Percentiles rank a stretch among this genome's conserved stretches.
phyloP scores from a whole-genome alignment of 2,113 vertebrate genomes.

The Gorsachius goisagi region DNA sequence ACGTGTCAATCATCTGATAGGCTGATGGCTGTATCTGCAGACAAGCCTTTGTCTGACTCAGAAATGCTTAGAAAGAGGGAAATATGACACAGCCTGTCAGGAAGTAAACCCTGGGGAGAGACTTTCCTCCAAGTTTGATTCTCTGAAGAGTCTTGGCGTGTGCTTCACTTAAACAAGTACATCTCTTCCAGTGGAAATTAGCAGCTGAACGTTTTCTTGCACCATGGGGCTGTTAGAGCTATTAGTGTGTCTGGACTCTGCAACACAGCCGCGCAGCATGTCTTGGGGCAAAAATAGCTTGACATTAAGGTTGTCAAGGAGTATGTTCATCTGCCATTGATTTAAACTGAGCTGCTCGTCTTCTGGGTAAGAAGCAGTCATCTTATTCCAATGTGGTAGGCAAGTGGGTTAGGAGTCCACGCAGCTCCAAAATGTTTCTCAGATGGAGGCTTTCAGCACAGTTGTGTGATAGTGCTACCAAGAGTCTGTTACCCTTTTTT shows the following conservation, averaged over 20 bases:
- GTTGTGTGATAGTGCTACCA: not conserved
- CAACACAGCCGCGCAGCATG: not conserved
- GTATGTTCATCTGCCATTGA: not conserved
- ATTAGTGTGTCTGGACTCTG: not conserved
- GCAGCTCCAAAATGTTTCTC: not conserved
- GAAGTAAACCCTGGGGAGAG: not conserved
- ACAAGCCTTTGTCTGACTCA: not conserved
- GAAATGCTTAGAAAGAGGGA: not conserved
- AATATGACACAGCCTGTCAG: not conserved
- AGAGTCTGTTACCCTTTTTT: not conserved
- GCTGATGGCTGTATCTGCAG: not conserved
- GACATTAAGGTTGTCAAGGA: not conserved
- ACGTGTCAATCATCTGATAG: fast-evolving
- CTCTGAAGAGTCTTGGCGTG: not conserved
- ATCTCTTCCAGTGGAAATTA: not conserved
- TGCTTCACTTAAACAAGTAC: not conserved
- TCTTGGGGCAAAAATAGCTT: not conserved
- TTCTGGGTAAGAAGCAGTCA: not conserved
- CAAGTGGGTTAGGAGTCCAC: not conserved
- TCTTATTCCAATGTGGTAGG: not conserved
- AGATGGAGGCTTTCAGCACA: not conserved
- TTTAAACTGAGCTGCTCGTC: not conserved
- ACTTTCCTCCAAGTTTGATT: not conserved
- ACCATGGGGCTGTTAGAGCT: not conserved
- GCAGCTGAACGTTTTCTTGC: not conserved